Evolutionary conservation across 1,140 invertebrate genomes (phyloP), one percentile per base, ranked within the genome.

Genomic region (Cydia strobilella): DNA sequence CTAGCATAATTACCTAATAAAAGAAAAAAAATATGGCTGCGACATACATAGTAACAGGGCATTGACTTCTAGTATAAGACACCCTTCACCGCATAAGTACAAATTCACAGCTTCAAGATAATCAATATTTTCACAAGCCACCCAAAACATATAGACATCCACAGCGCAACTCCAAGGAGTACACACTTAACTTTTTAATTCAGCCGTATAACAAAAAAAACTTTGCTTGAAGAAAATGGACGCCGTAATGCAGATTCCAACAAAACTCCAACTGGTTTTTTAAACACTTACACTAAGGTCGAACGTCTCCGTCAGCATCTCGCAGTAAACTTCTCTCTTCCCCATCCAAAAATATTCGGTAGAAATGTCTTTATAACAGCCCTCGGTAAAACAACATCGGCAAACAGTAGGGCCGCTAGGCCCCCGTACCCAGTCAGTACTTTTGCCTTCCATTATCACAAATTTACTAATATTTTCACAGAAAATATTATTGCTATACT

Each of bases 261-360:
- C 2, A 27, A 35, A 65, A 66, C 13, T 66, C 25, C 54, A 59
- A 59, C 54, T 59, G 54, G 54, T 23, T 59, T 59, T 65, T 63
- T 31, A 18, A 54, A 35, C 9, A 88, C 86, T 87, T 80, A 91
- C 90, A 62, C 75, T 81, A 31, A 92, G 76, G 76, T 84, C 85
- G 25, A 91, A 84, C 1, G 88, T 87, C 2, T 90, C 85, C 10
- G 80, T 78, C 9, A 92, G 79, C 90, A 92, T 92, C 79, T 92
- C 90, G 12, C 83, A 82, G 73, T 92, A 92, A 23, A 91, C 89
- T 84, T 92, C 90, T 62, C 87, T 78, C 77, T 90, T 90, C 39
- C 90, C 90, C 90, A 92, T 92, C 90, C 90, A 92, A 76, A 91
- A 91, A 84, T 92, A 92, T 87, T 92, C 89, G 59, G 89, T 92